Evolutionary conservation across 2,888 invertebrate genomes (phyloP), one percentile per base, ranked within the genome.

Genomic region (Meteorus colon): DNA sequence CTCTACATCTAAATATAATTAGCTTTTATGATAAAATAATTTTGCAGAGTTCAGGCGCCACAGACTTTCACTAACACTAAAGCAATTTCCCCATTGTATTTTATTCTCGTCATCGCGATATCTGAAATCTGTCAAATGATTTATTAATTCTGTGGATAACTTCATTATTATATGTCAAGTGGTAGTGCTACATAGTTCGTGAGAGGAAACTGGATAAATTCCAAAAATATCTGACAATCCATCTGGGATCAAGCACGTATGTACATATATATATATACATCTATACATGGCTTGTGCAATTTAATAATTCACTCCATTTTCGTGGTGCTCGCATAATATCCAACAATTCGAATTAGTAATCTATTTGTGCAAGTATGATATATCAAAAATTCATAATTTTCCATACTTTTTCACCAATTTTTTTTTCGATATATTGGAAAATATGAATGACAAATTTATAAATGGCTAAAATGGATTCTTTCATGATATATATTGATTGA

Each of bases 111-210:
- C 48, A 5, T 60, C 24, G 55, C n/a, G 24, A 19, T 55, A 24
- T 37, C 34, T n/a, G 51, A 60, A 63, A 63, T 41, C 65, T 45
- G 63, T 24, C 60, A 34, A 72, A 67, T 68, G 27, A 70, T 76
- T 79, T 75, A 77, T 75, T 69, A 78, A 78, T 78, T 60, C 75
- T 45, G 63, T 55, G 24, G 19, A 55, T 74, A 77, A 80, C 72
- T 74, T 74, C 69, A 74, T 72, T 69, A 72, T 27, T 55, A 55
- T 55, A 19, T 19, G 6, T 4, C 19, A 19, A 8, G 8, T n/a
- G n/a, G n/a, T 48, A 14, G 6, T n/a, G 48, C 14, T 16, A n/a
- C 4, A 48, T 48, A 4, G n/a, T 48, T 48, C 48, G n/a, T 4
- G 48, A n/a, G 48, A 48, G 48, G 16, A 48, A 48, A n/a, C 48